A percentile compares a stretch with the other conserved stretches of the same genome.
These are phyloP conservation scores for Polyploca ridens DNA, from an alignment of 2,888 invertebrate genomes.

Conservation along the genomic window DNA sequence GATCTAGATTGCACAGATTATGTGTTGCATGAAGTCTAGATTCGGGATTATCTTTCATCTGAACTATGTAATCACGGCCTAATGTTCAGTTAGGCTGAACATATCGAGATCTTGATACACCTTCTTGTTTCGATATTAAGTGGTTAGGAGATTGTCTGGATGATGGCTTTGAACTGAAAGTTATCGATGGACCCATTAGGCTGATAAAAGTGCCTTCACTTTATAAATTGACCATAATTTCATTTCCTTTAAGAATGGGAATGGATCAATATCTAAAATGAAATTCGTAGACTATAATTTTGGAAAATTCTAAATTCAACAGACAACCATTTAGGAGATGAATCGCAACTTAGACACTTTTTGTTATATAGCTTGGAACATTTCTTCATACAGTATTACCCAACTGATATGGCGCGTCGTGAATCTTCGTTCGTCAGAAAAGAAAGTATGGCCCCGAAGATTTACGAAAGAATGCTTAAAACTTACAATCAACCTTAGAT, in stretches of 20 bases:
- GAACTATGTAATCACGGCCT: constrained; percentile 10
- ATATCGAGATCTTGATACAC: neutral
- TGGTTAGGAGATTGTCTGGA: neutral
- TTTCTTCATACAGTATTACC: too few species aligned
- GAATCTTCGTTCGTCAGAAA: too few species aligned
- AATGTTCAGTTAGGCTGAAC: neutral
- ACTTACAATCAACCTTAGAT: too few species aligned
- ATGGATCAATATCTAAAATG: neutral
- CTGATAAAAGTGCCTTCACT: neutral
- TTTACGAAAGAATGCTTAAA: too few species aligned
- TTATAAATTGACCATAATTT: neutral
- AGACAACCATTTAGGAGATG: too few species aligned
- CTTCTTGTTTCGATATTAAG: neutral
- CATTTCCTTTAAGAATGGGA: neutral
- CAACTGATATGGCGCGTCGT: too few species aligned
- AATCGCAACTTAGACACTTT: too few species aligned
- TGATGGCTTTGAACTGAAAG: neutral
- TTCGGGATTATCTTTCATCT: constrained; percentile 30
- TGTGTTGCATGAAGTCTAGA: constrained; percentile 24
- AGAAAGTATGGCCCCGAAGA: too few species aligned
- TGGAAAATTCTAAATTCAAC: too few species aligned
- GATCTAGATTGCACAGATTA: constrained; percentile 22
- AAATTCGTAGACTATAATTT: too few species aligned
- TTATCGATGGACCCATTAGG: too few species aligned
- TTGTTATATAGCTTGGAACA: too few species aligned